phyloP scores from a whole-genome alignment of 37 sponge, comb jelly and placozoan species.

The Cladorhizidae sp. region DNA sequence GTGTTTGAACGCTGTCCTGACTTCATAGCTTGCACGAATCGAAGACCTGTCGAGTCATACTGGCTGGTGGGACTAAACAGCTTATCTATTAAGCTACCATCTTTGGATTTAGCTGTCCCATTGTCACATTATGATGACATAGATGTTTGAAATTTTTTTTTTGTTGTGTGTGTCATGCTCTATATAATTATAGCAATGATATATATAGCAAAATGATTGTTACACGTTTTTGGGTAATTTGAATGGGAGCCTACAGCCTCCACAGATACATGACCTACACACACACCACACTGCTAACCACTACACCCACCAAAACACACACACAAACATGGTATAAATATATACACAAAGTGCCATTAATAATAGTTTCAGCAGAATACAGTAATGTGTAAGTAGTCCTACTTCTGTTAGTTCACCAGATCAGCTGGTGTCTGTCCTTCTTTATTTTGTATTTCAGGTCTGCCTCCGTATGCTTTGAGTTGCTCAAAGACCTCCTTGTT shows the following conservation, averaged over 20 bases:
- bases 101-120: constrained; percentile 55
- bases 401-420: background rate
- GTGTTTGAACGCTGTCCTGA: constrained; percentile 82
- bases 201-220: background rate
- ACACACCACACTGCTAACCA: no score
- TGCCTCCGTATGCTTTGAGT: constrained; percentile 38
- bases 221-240: no score
- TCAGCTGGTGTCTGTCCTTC: constrained; percentile 50
- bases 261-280: no score
- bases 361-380: no score
- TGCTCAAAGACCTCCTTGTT: constrained; percentile 28
- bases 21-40: background rate
- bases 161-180: background rate
- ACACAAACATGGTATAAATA: no score
- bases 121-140: constrained; percentile 63
- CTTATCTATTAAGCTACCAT: constrained; percentile 46
- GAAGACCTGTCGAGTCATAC: constrained; percentile 68
- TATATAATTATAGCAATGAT: background rate
- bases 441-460: constrained; percentile 40
- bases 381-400: no score
- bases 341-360: no score
- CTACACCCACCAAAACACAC: no score
- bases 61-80: constrained; percentile 66
- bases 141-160: background rate
- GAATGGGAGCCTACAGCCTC: no score